phyloP scores from a whole-genome alignment of 2,113 vertebrate species.

The Bufo bufo region DNA sequence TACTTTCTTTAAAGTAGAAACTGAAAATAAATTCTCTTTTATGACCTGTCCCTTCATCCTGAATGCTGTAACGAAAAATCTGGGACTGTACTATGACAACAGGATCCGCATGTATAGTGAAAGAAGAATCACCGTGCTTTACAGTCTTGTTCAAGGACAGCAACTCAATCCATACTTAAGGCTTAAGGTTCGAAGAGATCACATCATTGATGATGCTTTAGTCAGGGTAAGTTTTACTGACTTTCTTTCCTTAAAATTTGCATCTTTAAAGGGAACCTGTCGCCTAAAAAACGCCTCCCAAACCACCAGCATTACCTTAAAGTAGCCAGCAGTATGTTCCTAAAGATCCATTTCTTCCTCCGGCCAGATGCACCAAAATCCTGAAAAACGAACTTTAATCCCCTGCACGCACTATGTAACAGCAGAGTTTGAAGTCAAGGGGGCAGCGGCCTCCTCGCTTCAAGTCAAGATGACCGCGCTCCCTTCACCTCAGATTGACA shows the following conservation, averaged over 20 bases:
- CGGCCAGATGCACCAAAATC: no score
- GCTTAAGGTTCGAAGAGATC: constrained; percentile 94
- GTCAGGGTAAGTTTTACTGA: constrained; percentile 85
- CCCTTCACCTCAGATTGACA: no score
- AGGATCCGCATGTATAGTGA: constrained; percentile 99
- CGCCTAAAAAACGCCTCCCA: no score
- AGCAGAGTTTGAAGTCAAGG: no score
- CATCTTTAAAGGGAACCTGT: background rate
- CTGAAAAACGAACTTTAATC: no score
- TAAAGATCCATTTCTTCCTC: no score
- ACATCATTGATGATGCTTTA: constrained; percentile 97
- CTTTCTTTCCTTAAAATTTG: background rate
- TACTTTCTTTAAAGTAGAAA: constrained; percentile 98
- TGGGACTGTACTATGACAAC: constrained; percentile 98
- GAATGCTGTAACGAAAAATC: constrained; percentile 93
- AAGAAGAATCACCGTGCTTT: constrained; percentile 93
- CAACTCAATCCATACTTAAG: constrained; percentile 92
- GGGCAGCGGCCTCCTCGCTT: no score
- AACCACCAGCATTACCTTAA: no score
- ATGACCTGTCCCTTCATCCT: constrained; percentile 98
- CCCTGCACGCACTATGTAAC: no score
- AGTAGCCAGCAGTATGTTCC: no score
- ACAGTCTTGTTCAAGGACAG: constrained; percentile 95
- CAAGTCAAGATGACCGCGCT: no score
- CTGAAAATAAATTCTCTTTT: constrained; percentile 98